phyloP scores from a whole-genome alignment of 2,797 vertebrate species.

The Protonibea diacanthus region DNA sequence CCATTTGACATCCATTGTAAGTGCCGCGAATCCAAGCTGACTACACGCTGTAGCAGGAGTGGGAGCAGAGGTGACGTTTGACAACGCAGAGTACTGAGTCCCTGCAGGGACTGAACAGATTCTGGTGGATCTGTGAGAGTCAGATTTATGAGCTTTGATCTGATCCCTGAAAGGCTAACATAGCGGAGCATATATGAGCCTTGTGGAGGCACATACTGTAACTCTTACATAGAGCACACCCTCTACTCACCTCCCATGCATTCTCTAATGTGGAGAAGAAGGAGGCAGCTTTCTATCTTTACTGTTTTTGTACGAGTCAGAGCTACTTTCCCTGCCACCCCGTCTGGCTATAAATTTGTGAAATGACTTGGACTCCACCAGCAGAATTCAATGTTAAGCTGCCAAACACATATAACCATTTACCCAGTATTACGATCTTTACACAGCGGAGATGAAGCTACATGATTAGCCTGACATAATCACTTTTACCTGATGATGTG shows the following conservation, averaged over 20 bases:
- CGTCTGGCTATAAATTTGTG: constrained; percentile 64
- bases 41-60: background rate
- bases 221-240: background rate
- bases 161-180: constrained; percentile 27
- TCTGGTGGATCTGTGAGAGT: constrained; percentile 18
- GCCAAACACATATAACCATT: constrained; percentile 25
- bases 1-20: background rate
- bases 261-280: background rate
- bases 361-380: constrained; percentile 62
- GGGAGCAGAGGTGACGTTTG: constrained; percentile 8
- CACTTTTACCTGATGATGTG: background rate
- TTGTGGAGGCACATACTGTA: background rate
- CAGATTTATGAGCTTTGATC: constrained; percentile 38
- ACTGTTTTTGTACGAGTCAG: constrained; percentile 16
- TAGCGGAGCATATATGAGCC: constrained; percentile 1
- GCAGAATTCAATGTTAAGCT: constrained; percentile 48
- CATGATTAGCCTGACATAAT: background rate
- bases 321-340: constrained; percentile 24
- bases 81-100: background rate
- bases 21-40: background rate
- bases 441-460: constrained; percentile 9
- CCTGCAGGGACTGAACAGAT: constrained; percentile 9
- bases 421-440: constrained; percentile 30
- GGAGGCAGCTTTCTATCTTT: constrained; percentile 6
- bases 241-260: background rate